phyloP scores from a whole-genome alignment of 2,113 vertebrate genomes.

The Alosa alosa region DNA sequence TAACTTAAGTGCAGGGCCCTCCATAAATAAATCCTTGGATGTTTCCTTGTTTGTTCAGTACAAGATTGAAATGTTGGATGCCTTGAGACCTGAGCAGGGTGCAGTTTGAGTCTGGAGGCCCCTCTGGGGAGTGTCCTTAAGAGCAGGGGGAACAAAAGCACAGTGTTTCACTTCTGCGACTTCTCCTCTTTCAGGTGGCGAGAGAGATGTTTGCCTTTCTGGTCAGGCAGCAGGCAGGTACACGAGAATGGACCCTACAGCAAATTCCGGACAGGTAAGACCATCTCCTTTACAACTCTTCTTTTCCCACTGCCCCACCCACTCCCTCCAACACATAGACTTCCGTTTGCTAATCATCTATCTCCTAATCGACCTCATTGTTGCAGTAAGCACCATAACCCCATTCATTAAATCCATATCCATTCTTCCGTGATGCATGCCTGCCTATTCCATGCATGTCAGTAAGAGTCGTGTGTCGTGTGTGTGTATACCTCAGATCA shows the following conservation, averaged over 20 bases:
- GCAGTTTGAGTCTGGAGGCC: neutral
- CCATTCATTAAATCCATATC: neutral
- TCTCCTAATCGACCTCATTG: neutral
- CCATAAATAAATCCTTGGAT: too few species aligned
- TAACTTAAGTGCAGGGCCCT: too few species aligned
- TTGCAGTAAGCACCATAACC: neutral
- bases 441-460: neutral
- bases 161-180: neutral
- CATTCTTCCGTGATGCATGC: neutral
- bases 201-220: conserved; percentile 73
- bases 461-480: conserved; percentile 8
- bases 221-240: conserved; percentile 57
- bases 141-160: neutral
- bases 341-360: neutral
- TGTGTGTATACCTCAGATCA: conserved; percentile 60
- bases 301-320: neutral
- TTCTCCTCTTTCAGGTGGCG: conserved; percentile 73
- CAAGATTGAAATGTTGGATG: neutral
- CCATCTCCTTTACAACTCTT: neutral
- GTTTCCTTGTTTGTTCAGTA: too few species aligned
- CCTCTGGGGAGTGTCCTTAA: neutral
- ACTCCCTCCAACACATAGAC: neutral
- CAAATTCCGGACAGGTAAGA: conserved; percentile 79
- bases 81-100: neutral
- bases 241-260: conserved; percentile 76